phyloP scores from a whole-genome alignment of 2,113 vertebrate species.

The Equus przewalskii region DNA sequence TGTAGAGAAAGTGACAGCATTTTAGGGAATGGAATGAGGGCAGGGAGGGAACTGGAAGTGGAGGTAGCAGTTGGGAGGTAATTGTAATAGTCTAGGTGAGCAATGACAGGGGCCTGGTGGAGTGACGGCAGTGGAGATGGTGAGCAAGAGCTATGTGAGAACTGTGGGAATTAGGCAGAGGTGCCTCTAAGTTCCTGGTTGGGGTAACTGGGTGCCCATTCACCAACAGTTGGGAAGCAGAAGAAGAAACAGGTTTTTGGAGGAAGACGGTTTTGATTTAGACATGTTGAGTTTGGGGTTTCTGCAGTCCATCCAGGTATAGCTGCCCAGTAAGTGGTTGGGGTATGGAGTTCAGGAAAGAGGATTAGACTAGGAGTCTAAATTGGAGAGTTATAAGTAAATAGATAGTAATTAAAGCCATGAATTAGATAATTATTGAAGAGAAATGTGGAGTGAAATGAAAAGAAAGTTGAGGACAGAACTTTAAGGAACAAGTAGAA shows the following conservation, averaged over 20 bases:
- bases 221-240: background rate
- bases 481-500: background rate
- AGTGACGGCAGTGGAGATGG: background rate
- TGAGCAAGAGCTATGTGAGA: background rate
- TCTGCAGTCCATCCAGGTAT: background rate
- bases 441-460: background rate
- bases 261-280: constrained; percentile 21
- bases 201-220: background rate
- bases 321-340: background rate
- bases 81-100: background rate
- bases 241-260: constrained; percentile 8
- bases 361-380: background rate
- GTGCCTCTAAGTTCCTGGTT: background rate
- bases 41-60: background rate
- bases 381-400: background rate
- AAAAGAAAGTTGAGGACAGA: constrained; percentile 33
- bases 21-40: background rate
- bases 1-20: background rate
- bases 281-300: background rate
- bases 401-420: background rate
- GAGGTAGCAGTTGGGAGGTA: background rate
- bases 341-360: background rate
- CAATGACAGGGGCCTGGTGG: background rate
- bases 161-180: background rate
- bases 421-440: background rate